A percentile compares a stretch with the other conserved stretches of the same genome.
Conservation (phyloP, 2,888 invertebrate genomes). For the Tenthredo distinguenda region DNA sequence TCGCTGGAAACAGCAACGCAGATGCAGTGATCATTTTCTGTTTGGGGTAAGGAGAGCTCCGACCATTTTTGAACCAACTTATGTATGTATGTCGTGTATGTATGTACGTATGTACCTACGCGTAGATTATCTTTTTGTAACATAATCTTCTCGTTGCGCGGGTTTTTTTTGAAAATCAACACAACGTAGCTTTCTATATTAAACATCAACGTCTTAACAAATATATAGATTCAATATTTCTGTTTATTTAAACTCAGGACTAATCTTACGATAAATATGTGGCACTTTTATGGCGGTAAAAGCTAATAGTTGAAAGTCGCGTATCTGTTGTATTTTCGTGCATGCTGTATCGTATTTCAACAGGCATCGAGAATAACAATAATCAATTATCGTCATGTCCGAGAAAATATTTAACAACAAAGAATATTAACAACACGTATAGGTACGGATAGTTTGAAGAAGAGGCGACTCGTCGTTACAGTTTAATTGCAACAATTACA, state of each 20-base stretch:
- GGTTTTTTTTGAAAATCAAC: not conserved
- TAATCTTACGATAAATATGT: slow-evolving; percentile 19
- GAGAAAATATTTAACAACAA: not conserved
- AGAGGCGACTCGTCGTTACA: not conserved
- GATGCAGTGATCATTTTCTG: slow-evolving; percentile 68
- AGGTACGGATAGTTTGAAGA: not conserved
- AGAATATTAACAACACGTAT: not conserved
- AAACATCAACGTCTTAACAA: not conserved
- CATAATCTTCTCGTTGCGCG: not conserved
- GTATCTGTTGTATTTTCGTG: slow-evolving; percentile 9
- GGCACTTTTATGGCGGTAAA: slow-evolving; percentile 42
- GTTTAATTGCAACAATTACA: not conserved
- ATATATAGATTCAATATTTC: slow-evolving; percentile 32
- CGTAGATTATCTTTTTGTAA: slow-evolving; percentile 37
- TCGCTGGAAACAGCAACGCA: slow-evolving; percentile 74
- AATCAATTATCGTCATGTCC: not conserved
- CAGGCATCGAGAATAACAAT: not conserved
- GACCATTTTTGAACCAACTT: slow-evolving; percentile 46
- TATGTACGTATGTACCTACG: slow-evolving; percentile 6
- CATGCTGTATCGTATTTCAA: slow-evolving; percentile 30
- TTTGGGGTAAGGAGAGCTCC: slow-evolving; percentile 57
- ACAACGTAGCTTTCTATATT: not conserved
- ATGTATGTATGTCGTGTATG: not conserved
- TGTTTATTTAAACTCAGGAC: not conserved
- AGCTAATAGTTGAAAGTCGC: slow-evolving; percentile 25